phyloP scores from a whole-genome alignment of 1,140 invertebrate genomes.

The Parapsyche elsis region DNA sequence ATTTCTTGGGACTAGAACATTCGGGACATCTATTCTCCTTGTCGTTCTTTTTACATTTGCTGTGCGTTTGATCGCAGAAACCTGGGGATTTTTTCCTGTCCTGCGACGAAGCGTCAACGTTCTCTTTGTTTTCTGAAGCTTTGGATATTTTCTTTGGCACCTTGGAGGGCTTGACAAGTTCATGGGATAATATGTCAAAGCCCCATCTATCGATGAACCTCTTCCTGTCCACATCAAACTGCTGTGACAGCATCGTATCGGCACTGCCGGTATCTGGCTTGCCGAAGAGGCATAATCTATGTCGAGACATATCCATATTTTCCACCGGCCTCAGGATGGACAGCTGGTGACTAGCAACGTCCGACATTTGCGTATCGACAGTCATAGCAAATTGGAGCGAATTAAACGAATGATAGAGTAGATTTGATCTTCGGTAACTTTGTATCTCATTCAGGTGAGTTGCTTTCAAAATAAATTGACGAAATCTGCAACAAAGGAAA shows the following conservation, averaged over 20 bases:
- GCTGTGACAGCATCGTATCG: slow-evolving; percentile 31
- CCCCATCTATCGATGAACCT: slow-evolving; percentile 51
- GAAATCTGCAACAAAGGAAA: not conserved
- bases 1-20: slow-evolving; percentile 44
- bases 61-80: not conserved
- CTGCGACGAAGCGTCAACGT: not conserved
- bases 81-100: not conserved
- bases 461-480: not conserved
- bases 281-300: slow-evolving; percentile 51
- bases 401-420: not conserved
- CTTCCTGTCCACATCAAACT: slow-evolving; percentile 47
- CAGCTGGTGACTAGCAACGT: slow-evolving; percentile 33
- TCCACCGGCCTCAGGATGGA: slow-evolving; percentile 46
- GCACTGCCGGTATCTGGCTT: slow-evolving; percentile 40
- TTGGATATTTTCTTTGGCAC: slow-evolving; percentile 7
- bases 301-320: slow-evolving; percentile 40
- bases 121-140: slow-evolving; percentile 48
- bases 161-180: not conserved
- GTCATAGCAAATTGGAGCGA: slow-evolving; percentile 23
- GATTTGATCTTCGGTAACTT: not conserved
- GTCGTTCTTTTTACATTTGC: not conserved
- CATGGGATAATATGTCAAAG: slow-evolving; percentile 49
- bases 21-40: slow-evolving; percentile 43
- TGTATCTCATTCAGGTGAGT: not conserved
- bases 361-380: slow-evolving; percentile 39